Evolutionary conservation across 2,888 invertebrate species (phyloP), one percentile per base, ranked within the genome.

Genomic region (Tipula unca): DNA sequence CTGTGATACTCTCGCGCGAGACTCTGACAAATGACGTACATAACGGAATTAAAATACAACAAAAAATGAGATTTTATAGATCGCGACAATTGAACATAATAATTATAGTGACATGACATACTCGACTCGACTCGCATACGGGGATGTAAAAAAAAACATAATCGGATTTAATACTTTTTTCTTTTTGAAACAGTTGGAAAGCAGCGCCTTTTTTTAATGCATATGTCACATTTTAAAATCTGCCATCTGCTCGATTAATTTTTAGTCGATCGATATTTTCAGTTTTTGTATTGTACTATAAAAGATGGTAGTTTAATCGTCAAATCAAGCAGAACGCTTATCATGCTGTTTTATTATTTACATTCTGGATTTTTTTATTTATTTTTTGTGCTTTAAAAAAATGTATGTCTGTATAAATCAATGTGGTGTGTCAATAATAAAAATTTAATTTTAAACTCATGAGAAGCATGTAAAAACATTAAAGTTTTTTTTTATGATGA

Each of bases 321-420:
- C 69, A n/a, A 69, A 69, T 69, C 69, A 69, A 69, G 69, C 69
- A 25, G 69, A 69, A 69, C 69, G 69, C 69, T 69, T 69, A 69
- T 69, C 69, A 25, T 69, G 69, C 69, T 69, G 69, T 69, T 69
- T 69, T 25, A 69, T 69, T 69, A 69, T 69, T 69, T 69, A 69
- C 69, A 69, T 69, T 69, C 25, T 69, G 69, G 14, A 69, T 69
- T 69, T 69, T 20, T 54, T 20, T 48, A 5, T 39, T n/a, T 48
- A 17, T 48, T 48, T 17, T 48, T 48, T 69, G 20, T 69, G 10
- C 25, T 69, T 1, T 48, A 48, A 17, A 48, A 17, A 48, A 48
- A 48, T n/a, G n/a, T n/a, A 69, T 25, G 10, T 25, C 10, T 25
- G 17, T 13, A 25, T 25, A 69, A 69, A 69, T 69, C 69, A 69